Evolutionary conservation across 2,888 invertebrate genomes (phyloP).

Genomic region (Drosophila pseudotalamancana): DNA sequence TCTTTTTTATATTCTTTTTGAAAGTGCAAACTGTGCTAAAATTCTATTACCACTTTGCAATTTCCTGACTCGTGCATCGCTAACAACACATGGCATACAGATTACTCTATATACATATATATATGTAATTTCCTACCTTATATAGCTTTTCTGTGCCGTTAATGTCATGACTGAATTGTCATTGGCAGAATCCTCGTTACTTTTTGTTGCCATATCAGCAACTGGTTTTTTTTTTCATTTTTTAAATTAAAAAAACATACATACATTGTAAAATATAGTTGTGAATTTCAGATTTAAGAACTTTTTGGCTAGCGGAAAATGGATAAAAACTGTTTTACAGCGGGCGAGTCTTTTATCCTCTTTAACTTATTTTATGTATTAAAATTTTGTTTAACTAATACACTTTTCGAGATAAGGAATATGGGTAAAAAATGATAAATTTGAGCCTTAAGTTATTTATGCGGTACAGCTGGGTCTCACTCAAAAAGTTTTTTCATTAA

Average conservation of each 20-base stretch:
- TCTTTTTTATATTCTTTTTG: background rate
- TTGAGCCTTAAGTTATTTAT: too few relatives aligned
- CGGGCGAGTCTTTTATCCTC: too few relatives aligned
- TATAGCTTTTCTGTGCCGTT: constrained; percentile 34
- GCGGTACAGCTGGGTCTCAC: too few relatives aligned
- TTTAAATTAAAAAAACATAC: background rate
- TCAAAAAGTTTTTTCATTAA: too few relatives aligned
- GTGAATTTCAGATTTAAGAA: background rate
- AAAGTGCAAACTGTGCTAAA: constrained; percentile 17
- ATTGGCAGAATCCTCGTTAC: constrained; percentile 25
- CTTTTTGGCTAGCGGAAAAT: background rate
- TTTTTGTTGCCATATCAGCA: constrained; percentile 53
- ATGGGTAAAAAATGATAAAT: too few relatives aligned
- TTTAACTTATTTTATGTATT: too few relatives aligned
- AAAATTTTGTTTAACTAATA: too few relatives aligned
- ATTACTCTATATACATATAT: background rate
- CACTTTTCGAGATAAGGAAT: too few relatives aligned
- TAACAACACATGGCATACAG: constrained; percentile 14
- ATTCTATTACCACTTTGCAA: constrained; percentile 9
- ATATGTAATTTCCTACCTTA: constrained; percentile 22
- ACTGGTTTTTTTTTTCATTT: background rate
- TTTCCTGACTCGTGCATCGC: constrained; percentile 8
- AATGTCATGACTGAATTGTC: constrained; percentile 26
- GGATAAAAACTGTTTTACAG: background rate
- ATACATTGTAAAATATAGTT: constrained; percentile 3